Evolutionary conservation across 2,113 vertebrate genomes (phyloP), one percentile per base, ranked within the genome.

Genomic region (Tonatia bakeri): DNA sequence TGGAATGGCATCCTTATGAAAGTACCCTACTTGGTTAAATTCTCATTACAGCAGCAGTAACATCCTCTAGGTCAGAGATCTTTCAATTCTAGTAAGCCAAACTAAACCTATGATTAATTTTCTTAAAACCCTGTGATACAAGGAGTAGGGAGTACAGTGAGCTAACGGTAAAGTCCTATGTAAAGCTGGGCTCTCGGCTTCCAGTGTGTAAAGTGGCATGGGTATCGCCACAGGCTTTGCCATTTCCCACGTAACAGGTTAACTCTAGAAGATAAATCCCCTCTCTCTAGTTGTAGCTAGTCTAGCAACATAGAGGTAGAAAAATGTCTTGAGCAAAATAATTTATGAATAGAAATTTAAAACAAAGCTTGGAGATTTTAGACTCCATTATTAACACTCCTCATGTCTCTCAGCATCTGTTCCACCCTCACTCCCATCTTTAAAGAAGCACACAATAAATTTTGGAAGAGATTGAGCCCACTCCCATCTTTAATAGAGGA

Each of bases 301-400:
- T 10, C 47, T 67, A 75, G 22, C 16, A 84, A 87, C 28, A 90
- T 1, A 9, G 12, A 79, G 33, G 33, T 14, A 91, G 45, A 83
- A 95, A 83, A 92, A 45, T 54, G 13, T 81, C 84, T 94, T 75
- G 38, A 79, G 31, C 33, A 59, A 95, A 94, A 89, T 81, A 59
- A 85, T 22, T 47, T 70, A 84, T 40, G 70, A 85, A 85, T 22
- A 81, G 24, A 38, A 79, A 81, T 56, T 36, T n/a, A 69, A 89
- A 89, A 87, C 14, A 40, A 73, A 43, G n/a, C 73, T 81, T 19
- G 24, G 67, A 94, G 38, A 70, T 40, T 84, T 82, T 90, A 80
- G 67, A 56, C 16, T 54, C 38, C 76, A 84, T 54, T 93, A 45
- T 77, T 88, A 79, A 75, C 36, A 64, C 4, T 65, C 3, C 4